These are phyloP conservation scores for Nycticorax nycticorax DNA, from an alignment of 2,113 vertebrate species.

Conservation along the genomic window DNA sequence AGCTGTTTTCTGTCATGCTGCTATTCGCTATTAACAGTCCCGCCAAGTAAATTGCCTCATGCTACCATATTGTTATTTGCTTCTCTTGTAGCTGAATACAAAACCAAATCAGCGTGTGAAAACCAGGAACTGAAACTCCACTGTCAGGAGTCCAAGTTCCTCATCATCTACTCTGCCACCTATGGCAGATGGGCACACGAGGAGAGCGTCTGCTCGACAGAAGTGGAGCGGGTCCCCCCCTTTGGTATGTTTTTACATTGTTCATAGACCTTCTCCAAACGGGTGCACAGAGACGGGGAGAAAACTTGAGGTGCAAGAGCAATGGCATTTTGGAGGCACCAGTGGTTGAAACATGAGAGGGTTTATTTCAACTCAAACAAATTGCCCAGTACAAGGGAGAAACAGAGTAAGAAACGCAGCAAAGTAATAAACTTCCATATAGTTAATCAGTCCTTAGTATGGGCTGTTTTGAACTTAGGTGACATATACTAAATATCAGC, in stretches of 20 bases:
- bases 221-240: slow-evolving; percentile 66
- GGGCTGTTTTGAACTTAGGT: background rate
- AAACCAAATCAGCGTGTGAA: slow-evolving; percentile 87
- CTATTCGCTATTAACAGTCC: slow-evolving; percentile 7
- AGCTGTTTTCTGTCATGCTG: background rate
- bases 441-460: background rate
- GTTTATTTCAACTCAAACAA: background rate
- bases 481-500: background rate
- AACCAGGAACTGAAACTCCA: slow-evolving; percentile 85
- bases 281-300: background rate
- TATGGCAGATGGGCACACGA: slow-evolving; percentile 82
- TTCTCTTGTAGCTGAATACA: slow-evolving; percentile 87
- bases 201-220: slow-evolving; percentile 75
- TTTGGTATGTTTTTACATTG: slow-evolving; percentile 78
- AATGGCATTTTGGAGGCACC: background rate
- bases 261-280: background rate
- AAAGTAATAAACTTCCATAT: background rate
- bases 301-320: background rate
- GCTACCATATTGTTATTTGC: slow-evolving; percentile 36
- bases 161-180: slow-evolving; percentile 91
- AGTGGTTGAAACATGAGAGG: background rate
- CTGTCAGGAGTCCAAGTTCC: slow-evolving; percentile 88
- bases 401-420: background rate
- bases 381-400: background rate
- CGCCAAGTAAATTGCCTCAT: background rate